Conservation (phyloP, 2,888 invertebrate genomes). For the Xestia ashworthii region DNA sequence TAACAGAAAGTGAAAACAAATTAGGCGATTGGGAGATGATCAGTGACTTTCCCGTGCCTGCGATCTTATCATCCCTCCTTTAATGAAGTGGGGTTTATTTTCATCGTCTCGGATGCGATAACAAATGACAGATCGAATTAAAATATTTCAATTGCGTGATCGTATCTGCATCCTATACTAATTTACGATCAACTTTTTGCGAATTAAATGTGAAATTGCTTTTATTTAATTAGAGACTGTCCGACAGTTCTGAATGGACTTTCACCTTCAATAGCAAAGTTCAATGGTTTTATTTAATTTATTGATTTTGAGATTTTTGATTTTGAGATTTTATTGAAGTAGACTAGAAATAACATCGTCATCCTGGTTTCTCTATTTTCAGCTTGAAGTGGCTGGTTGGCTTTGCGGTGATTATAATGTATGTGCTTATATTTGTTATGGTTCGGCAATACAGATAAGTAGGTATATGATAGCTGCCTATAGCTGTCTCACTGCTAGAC, state of each 20-base stretch:
- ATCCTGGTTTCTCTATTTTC: conserved; percentile 29
- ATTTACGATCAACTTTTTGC: conserved; percentile 72
- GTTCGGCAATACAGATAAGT: background rate
- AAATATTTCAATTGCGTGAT: conserved; percentile 73
- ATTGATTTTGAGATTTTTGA: conserved; percentile 47
- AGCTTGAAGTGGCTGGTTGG: conserved; percentile 19
- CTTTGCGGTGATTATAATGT: background rate
- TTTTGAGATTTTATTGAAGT: conserved; percentile 44
- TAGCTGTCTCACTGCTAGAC: background rate
- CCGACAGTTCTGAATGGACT: conserved; percentile 51
- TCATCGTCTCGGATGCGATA: conserved; percentile 63
- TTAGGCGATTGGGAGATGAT: conserved; percentile 82
- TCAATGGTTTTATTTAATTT: conserved; percentile 58
- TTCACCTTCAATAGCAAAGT: conserved; percentile 60
- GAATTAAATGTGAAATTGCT: conserved; percentile 61
- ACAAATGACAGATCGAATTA: conserved; percentile 74
- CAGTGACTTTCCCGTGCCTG: conserved; percentile 78
- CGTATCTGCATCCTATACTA: conserved; percentile 67
- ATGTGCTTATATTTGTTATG: conserved; percentile 10
- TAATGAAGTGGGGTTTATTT: conserved; percentile 70
- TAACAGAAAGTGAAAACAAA: conserved; percentile 87
- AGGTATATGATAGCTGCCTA: no score
- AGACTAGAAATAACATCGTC: conserved; percentile 30
- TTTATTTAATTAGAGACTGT: conserved; percentile 66
- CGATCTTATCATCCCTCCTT: conserved; percentile 69